Evolutionary conservation across 53 echinoderm and acorn worm species (phyloP).

Genomic region (Temnopleurus reevesii): DNA sequence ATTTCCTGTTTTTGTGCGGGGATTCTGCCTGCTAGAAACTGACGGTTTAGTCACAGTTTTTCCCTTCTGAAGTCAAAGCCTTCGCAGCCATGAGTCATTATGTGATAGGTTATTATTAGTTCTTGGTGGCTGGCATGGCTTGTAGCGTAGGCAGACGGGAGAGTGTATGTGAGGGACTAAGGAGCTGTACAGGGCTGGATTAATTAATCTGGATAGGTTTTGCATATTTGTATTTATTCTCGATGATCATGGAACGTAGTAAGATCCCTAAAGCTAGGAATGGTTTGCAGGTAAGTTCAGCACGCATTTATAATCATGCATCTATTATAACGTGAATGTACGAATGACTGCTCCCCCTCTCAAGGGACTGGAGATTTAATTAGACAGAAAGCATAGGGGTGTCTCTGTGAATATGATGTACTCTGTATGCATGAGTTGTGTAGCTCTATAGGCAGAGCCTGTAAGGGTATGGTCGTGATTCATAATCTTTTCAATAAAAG

Average conservation of each 20-base stretch:
- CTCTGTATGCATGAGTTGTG: background rate
- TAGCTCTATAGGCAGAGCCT: background rate
- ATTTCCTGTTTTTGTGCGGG: slow-evolving; percentile 49
- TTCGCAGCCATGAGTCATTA: slow-evolving; percentile 25
- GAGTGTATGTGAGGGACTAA: slow-evolving; percentile 19
- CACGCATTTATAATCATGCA: no score
- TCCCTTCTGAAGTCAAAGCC: background rate
- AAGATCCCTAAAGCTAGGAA: slow-evolving; percentile 9
- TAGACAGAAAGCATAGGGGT: background rate
- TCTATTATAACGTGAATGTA: background rate
- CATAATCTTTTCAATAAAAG: background rate
- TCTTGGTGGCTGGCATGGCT: slow-evolving; percentile 28
- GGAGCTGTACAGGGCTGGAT: background rate
- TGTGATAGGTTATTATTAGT: slow-evolving; percentile 7
- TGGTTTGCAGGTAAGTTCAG: slow-evolving; percentile 25
- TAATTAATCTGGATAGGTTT: slow-evolving; percentile 28
- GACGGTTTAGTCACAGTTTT: slow-evolving; percentile 53
- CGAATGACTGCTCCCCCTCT: background rate
- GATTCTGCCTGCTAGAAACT: slow-evolving; percentile 18
- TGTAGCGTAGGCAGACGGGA: background rate
- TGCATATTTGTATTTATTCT: background rate
- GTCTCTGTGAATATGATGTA: background rate
- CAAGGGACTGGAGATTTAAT: background rate
- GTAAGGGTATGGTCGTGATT: no score
- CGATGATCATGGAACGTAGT: slow-evolving; percentile 17